Percentiles rank a stretch among this genome's conserved stretches.
Evolutionary conservation across 2,113 vertebrate species (phyloP).

Genomic region (Pogona vitticeps): DNA sequence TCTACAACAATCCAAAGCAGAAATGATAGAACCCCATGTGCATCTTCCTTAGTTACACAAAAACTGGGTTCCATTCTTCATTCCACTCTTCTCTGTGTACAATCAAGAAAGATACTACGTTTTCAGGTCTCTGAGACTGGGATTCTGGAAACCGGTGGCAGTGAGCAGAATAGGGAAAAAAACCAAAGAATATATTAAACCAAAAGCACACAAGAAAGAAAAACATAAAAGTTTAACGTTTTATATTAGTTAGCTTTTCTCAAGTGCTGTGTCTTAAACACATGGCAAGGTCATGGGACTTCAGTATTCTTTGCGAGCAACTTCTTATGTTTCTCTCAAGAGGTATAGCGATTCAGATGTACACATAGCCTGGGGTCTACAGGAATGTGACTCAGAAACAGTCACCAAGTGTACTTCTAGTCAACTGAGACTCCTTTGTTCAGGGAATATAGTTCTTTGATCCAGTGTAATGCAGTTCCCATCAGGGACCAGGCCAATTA

Average conservation of each 20-base stretch:
- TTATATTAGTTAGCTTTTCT: not conserved
- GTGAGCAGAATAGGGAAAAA: not conserved
- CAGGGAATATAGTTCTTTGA: not conserved
- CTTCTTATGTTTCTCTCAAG: not conserved
- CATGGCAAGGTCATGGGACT: not conserved
- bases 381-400: not conserved
- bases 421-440: not conserved
- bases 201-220: not conserved
- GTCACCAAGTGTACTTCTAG: not conserved
- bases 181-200: not conserved
- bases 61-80: not conserved
- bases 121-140: not conserved
- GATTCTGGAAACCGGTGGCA: not conserved
- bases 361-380: not conserved
- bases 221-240: not conserved
- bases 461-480: not conserved
- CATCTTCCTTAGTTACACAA: not conserved
- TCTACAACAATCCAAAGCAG: not conserved
- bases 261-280: not conserved
- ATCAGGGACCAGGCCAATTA: not conserved
- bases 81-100: not conserved
- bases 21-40: not conserved
- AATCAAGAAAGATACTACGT: not conserved
- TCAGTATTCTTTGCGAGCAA: not conserved
- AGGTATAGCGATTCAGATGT: not conserved